A percentile compares a stretch with the other conserved stretches of the same genome.
Conservation (phyloP, 2,888 invertebrate genomes). For the Tinea trinotella region DNA sequence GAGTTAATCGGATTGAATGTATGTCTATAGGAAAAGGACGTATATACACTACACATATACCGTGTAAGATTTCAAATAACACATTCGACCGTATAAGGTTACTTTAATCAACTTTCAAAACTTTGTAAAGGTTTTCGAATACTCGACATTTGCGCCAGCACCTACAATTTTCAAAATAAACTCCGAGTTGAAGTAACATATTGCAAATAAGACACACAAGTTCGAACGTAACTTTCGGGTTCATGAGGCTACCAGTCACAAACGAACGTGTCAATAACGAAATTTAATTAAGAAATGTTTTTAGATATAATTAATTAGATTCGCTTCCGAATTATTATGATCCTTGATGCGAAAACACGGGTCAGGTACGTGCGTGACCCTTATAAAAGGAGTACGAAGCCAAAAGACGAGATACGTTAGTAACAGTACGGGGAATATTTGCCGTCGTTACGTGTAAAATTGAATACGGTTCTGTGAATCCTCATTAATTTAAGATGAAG, state of each 20-base stretch:
- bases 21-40: conserved; percentile 18
- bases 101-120: conserved; percentile 45
- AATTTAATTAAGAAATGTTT: conserved; percentile 55
- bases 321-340: conserved; percentile 19
- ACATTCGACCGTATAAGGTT: conserved; percentile 41
- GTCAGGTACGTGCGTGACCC: conserved; percentile 19
- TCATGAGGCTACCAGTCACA: neutral
- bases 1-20: conserved; percentile 22
- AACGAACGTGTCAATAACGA: conserved; percentile 10
- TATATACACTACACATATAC: too few relatives aligned
- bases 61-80: conserved; percentile 34
- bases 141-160: conserved; percentile 23
- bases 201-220: neutral
- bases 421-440: conserved; percentile 48
- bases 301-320: conserved; percentile 29
- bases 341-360: conserved; percentile 19
- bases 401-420: conserved; percentile 12
- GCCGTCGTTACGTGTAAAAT: conserved; percentile 63
- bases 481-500: conserved; percentile 69
- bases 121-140: conserved; percentile 32
- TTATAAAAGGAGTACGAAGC: conserved; percentile 9
- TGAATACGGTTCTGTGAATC: conserved; percentile 59
- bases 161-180: conserved; percentile 24
- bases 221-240: neutral
- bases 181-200: neutral